These are phyloP conservation scores for Crypturellus tataupa DNA, from an alignment of 2,797 vertebrate species.

Conservation along the genomic window DNA sequence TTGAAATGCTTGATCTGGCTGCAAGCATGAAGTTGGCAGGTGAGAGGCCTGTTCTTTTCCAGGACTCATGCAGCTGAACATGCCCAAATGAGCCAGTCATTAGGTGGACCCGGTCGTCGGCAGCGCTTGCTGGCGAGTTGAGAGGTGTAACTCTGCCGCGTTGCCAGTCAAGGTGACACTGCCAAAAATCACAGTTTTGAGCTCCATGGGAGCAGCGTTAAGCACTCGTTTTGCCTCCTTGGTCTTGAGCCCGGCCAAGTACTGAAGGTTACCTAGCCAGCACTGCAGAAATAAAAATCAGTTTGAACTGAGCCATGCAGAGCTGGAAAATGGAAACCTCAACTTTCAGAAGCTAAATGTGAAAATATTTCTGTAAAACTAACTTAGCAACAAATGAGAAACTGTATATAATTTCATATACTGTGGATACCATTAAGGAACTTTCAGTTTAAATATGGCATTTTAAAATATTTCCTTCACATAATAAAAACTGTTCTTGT, in stretches of 20 bases:
- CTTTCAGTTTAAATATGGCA: background rate
- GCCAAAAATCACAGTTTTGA: slow-evolving; percentile 39
- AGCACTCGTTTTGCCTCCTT: slow-evolving; percentile 12
- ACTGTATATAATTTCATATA: background rate
- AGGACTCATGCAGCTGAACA: background rate
- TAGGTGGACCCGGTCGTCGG: background rate
- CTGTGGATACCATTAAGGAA: background rate
- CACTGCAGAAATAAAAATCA: slow-evolving; percentile 53
- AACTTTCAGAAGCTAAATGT: slow-evolving; percentile 12
- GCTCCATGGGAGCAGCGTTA: slow-evolving; percentile 1
- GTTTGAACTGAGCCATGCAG: slow-evolving; percentile 22
- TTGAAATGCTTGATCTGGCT: background rate
- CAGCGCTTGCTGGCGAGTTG: background rate
- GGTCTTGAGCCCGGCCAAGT: slow-evolving; percentile 16
- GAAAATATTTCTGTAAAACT: slow-evolving; percentile 23
- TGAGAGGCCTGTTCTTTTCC: background rate
- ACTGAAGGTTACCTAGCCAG: slow-evolving; percentile 11
- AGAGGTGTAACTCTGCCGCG: slow-evolving; percentile 13
- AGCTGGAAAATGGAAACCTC: background rate
- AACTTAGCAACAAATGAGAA: slow-evolving; percentile 6
- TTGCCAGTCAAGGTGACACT: background rate
- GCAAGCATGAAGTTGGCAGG: background rate
- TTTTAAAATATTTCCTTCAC: background rate
- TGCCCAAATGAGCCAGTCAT: background rate
- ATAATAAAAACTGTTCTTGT: background rate